Evolutionary conservation across 1,140 invertebrate species (phyloP).

Genomic region (Drosophila biarmipes): DNA sequence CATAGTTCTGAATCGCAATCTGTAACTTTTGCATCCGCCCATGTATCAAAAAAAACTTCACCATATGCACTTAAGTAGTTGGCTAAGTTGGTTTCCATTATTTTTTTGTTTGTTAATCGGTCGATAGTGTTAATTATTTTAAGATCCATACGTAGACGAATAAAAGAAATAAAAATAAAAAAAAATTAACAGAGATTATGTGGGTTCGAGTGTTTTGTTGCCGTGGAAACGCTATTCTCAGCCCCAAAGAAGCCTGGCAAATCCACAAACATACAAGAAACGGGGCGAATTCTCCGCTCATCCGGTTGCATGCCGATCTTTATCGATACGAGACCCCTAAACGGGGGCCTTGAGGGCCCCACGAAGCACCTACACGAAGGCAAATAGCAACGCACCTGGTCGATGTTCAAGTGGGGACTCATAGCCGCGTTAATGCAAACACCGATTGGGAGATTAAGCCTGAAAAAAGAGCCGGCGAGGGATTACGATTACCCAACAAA

Average conservation of each 20-base stretch:
- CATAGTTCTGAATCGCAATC: constrained; percentile 1
- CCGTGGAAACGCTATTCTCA: constrained; percentile 1
- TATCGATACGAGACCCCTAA: constrained; percentile 36
- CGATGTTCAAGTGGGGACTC: constrained; percentile 53
- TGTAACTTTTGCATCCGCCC: constrained; percentile 4
- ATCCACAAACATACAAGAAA: background rate
- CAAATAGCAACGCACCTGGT: constrained; percentile 22
- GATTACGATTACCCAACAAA: background rate
- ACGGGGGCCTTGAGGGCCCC: constrained; percentile 25
- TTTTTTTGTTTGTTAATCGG: constrained; percentile 33
- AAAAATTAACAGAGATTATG: constrained; percentile 12
- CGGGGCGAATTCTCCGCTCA: constrained; percentile 1
- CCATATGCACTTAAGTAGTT: constrained; percentile 33
- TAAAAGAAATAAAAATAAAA: constrained; percentile 27
- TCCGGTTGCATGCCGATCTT: constrained; percentile 49
- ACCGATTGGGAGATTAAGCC: constrained; percentile 32
- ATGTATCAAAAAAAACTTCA: background rate
- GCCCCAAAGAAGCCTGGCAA: constrained; percentile 2
- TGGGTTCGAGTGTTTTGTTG: constrained; percentile 11
- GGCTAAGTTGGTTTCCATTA: constrained; percentile 11
- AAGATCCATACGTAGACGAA: constrained; percentile 6
- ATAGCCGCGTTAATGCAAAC: constrained; percentile 32
- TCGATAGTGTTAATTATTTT: constrained; percentile 37
- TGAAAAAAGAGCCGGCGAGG: background rate
- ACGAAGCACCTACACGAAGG: constrained; percentile 17